Percentiles rank a stretch among this genome's conserved stretches.
Conservation (phyloP, 2,113 vertebrate species). For the Hoplias malabaricus region DNA sequence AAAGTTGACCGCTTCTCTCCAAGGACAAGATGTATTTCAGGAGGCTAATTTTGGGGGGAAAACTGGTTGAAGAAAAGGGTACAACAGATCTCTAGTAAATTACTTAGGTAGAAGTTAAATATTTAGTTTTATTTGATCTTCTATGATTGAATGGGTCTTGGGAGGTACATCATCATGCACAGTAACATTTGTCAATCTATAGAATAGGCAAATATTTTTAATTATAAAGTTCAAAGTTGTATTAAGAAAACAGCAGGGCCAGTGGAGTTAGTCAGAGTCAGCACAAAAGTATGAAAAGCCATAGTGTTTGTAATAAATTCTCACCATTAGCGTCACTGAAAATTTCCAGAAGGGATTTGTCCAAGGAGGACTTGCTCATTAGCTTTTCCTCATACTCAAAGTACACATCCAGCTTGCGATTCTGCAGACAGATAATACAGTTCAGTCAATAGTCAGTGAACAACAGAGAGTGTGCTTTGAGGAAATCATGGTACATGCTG, state of each 20-base stretch:
- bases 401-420: constrained; percentile 93
- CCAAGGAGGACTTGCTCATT: constrained; percentile 95
- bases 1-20: constrained; percentile 25
- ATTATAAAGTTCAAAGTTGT: neutral
- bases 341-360: constrained; percentile 96
- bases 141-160: constrained; percentile 23
- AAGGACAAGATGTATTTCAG: constrained; percentile 36
- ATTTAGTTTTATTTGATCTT: constrained; percentile 45
- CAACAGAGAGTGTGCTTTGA: neutral
- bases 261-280: neutral
- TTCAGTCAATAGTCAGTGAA: neutral
- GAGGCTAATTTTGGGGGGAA: constrained; percentile 24
- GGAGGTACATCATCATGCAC: neutral
- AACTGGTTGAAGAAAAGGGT: constrained; percentile 22
- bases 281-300: neutral
- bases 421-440: constrained; percentile 70
- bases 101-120: constrained; percentile 14
- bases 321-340: constrained; percentile 97
- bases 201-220: neutral
- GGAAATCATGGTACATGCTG: constrained; percentile 15
- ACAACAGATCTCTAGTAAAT: constrained; percentile 9
- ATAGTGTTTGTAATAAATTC: constrained; percentile 45
- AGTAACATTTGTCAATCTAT: neutral
- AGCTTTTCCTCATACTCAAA: constrained; percentile 98
- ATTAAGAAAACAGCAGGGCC: neutral